Percentiles rank a stretch among this genome's conserved stretches.
phyloP scores from a whole-genome alignment of 1,140 invertebrate species.

The Linepithema humile region DNA sequence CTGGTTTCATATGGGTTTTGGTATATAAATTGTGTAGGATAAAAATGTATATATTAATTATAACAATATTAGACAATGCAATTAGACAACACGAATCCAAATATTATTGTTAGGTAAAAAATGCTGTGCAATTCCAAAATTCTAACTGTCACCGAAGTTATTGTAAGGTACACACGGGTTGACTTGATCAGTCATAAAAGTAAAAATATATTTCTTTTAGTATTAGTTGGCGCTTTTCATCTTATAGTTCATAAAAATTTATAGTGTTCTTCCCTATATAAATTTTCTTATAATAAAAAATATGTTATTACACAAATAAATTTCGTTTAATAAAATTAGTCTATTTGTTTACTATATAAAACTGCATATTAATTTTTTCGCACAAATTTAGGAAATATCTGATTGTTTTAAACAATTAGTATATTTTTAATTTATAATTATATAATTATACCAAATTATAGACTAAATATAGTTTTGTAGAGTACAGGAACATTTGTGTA shows the following conservation, averaged over 20 bases:
- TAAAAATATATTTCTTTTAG: slow-evolving; percentile 6
- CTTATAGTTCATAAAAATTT: not conserved
- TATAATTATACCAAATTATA: not conserved
- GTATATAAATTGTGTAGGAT: not conserved
- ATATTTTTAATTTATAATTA: too few species aligned
- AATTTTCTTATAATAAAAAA: slow-evolving; percentile 27
- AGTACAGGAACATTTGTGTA: not conserved
- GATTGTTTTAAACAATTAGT: not conserved
- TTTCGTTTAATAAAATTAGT: slow-evolving; percentile 34
- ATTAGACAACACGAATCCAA: slow-evolving; percentile 5
- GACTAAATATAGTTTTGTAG: not conserved
- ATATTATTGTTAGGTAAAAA: not conserved
- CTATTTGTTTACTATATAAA: not conserved
- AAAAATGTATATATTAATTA: slow-evolving; percentile 40
- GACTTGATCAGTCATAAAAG: not conserved
- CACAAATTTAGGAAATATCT: not conserved
- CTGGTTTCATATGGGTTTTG: slow-evolving; percentile 53
- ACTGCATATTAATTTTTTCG: not conserved
- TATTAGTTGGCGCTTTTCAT: not conserved
- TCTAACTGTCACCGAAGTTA: not conserved
- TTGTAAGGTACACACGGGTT: not conserved
- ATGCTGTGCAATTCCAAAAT: not conserved
- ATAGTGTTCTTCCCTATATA: slow-evolving; percentile 3
- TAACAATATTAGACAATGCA: not conserved
- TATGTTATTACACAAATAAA: slow-evolving; percentile 33